These are phyloP conservation scores for Chrysolina oricalcia DNA, from an alignment of 2,888 invertebrate genomes.

Conservation along the genomic window DNA sequence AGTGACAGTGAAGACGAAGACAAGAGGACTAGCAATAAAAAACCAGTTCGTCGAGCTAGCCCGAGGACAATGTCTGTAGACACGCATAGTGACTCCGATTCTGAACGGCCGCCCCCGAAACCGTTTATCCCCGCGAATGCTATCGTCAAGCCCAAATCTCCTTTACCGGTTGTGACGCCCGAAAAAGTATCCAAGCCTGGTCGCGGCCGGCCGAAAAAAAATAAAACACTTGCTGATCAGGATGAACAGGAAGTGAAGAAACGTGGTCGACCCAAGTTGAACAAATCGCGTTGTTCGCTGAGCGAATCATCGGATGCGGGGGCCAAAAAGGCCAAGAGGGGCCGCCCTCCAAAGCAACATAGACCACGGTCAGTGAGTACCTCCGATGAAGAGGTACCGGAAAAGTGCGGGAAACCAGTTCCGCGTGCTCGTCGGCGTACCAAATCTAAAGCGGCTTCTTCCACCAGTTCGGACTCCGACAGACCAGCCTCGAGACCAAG, in stretches of 20 bases:
- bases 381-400: conserved; percentile 67
- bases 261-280: conserved; percentile 56
- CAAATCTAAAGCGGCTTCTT: conserved; percentile 57
- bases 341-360: conserved; percentile 65
- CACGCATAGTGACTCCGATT: conserved; percentile 67
- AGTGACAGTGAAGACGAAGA: conserved; percentile 65
- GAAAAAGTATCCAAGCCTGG: conserved; percentile 49
- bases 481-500: conserved; percentile 51
- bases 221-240: conserved; percentile 46
- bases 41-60: conserved; percentile 67
- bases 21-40: conserved; percentile 60
- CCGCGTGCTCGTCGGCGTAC: conserved; percentile 63
- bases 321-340: conserved; percentile 61
- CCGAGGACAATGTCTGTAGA: conserved; percentile 68
- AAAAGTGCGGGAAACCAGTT: conserved; percentile 61
- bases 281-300: conserved; percentile 56
- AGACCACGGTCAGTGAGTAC: conserved; percentile 63
- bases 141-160: conserved; percentile 69
- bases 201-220: conserved; percentile 56
- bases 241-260: conserved; percentile 56
- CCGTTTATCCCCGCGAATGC: conserved; percentile 52
- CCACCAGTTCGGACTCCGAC: conserved; percentile 62
- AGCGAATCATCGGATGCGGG: conserved; percentile 62
- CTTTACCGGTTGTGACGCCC: conserved; percentile 62
- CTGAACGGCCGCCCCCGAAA: conserved; percentile 39